Base-by-base conservation (phyloP, 2,113 vertebrate species). In the Hypomesus transpacificus region DNA sequence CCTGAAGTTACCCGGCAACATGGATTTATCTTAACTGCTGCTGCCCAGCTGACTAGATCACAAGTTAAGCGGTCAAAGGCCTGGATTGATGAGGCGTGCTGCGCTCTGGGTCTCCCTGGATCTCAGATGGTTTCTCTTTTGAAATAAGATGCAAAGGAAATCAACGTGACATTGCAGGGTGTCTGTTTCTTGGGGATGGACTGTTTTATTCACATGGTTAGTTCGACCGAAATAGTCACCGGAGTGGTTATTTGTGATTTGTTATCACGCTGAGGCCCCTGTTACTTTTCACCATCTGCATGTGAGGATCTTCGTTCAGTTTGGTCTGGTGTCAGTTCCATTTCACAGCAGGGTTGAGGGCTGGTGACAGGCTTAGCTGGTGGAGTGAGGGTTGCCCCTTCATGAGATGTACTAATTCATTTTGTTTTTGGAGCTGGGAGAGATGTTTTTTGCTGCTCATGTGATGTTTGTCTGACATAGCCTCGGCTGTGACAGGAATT, bases 121-220 rank as follows among this genome's bases (percentile, higher is more conserved):
- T 76, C 24, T 61, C 59, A 13, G 22, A 28, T 61, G 24, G 17
- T 63, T 28, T 28, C 61, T 34, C 17, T 20, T 80, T 76, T 87
- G 83, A 87, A 88, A 88, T 79, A 71, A 69, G 71, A 83, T 82
- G 70, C 73, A 66, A 74, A 34, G 68, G 28, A 73, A 65, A 54
- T 39, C 69, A 64, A 34, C 31, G 5, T 34, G 31, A 34, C 31
- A 34, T 34, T 34, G 31, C 31, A 6, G 31, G 31, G 31, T 34
- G 31, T 34, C 4, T 46, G 9, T 46, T 9, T 46, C 39, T 1
- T 34, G 31, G 9, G 39, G 39, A 46, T 46, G 39, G 39, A 46
- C 39, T 11, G 39, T 46, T 11, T 11, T 46, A 11, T 46, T 7
- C 9, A 46, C 39, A 46, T 7, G 8, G 7, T 13, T 46, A 7